A percentile compares a stretch with the other conserved stretches of the same genome.
Conservation (phyloP, 1,140 invertebrate genomes). For the Leptinotarsa defecta region DNA sequence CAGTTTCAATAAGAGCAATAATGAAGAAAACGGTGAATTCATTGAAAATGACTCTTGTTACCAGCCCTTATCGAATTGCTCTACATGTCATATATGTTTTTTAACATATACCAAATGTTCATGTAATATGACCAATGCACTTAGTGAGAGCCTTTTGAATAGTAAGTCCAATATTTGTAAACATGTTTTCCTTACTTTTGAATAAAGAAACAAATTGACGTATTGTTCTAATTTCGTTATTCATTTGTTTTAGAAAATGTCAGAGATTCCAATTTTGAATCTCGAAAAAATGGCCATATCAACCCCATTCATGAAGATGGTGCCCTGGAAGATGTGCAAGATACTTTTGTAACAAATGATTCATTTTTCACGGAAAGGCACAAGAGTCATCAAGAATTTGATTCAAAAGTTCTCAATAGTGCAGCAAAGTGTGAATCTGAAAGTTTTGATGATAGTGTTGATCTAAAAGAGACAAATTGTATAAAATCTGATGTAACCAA, state of each 20-base stretch:
- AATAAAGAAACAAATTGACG: not conserved
- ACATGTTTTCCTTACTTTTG: not conserved
- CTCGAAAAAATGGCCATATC: slow-evolving; percentile 27
- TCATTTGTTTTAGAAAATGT: slow-evolving; percentile 22
- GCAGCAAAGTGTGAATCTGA: not conserved
- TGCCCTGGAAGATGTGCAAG: slow-evolving; percentile 11
- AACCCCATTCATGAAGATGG: slow-evolving; percentile 21
- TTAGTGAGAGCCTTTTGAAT: slow-evolving; percentile 34
- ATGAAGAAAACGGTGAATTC: slow-evolving; percentile 43
- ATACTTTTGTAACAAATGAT: slow-evolving; percentile 15
- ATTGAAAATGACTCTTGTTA: slow-evolving; percentile 32
- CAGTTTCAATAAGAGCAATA: slow-evolving; percentile 27
- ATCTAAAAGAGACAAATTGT: slow-evolving; percentile 24
- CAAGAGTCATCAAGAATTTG: not conserved
- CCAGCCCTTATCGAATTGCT: slow-evolving; percentile 18
- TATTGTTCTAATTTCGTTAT: slow-evolving; percentile 9
- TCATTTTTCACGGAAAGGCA: slow-evolving; percentile 21
- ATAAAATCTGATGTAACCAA: slow-evolving; percentile 30
- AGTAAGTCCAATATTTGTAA: slow-evolving; percentile 33
- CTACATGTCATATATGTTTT: slow-evolving; percentile 32
- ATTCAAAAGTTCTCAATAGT: not conserved
- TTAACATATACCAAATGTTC: slow-evolving; percentile 34
- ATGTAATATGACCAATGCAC: slow-evolving; percentile 33
- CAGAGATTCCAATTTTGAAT: slow-evolving; percentile 15
- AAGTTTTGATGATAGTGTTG: not conserved